phyloP scores from a whole-genome alignment of 2,113 vertebrate species.

The Lepus americanus region DNA sequence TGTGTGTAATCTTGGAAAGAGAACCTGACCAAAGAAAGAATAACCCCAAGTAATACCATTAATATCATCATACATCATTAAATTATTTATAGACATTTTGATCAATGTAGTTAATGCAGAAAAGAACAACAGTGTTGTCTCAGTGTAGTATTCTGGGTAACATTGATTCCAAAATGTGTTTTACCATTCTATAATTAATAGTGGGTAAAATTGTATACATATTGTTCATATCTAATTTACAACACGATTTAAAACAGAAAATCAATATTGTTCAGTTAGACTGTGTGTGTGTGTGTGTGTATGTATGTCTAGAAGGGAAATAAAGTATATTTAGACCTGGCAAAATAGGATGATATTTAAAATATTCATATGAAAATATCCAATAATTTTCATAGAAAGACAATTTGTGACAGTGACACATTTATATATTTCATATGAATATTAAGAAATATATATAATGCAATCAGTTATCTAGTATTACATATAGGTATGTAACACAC shows the following conservation, averaged over 20 bases:
- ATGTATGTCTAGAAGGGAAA: neutral
- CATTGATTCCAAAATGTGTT: neutral
- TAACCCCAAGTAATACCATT: neutral
- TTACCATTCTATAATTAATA: neutral
- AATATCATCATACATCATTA: neutral
- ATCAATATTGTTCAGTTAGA: neutral
- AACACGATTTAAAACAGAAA: neutral
- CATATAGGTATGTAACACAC: neutral
- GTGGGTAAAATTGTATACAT: neutral
- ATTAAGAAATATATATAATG: neutral
- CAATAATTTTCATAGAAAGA: constrained; percentile 1
- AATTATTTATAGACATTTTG: neutral
- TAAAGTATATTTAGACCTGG: neutral
- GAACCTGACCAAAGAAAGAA: neutral
- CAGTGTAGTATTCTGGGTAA: neutral
- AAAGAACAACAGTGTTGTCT: neutral
- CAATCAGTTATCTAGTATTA: neutral
- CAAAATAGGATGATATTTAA: neutral
- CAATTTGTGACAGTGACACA: neutral
- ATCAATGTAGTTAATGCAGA: neutral
- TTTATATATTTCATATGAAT: constrained; percentile 10
- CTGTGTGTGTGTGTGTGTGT: neutral
- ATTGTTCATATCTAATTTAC: neutral
- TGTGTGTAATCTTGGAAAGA: neutral
- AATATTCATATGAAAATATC: neutral